Evolutionary conservation across 2,113 vertebrate species (phyloP).

Genomic region (Bujurquina vittata): DNA sequence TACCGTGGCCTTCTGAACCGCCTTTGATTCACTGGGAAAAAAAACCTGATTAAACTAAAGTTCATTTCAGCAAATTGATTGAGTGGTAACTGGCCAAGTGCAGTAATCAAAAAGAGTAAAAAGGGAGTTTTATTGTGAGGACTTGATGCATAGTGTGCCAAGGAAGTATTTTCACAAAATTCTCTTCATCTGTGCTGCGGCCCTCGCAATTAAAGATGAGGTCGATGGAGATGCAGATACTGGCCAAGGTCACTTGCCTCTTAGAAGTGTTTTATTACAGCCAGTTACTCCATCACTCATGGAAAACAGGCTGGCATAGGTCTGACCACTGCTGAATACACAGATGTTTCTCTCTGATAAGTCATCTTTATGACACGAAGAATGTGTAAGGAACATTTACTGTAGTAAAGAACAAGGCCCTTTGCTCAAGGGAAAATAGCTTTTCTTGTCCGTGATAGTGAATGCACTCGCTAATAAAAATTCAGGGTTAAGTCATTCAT

Average conservation of each 20-base stretch:
- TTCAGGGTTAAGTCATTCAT: conserved; percentile 31
- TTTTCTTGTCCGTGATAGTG: neutral
- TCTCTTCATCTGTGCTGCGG: conserved; percentile 38
- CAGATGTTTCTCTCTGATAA: conserved; percentile 37
- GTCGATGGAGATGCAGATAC: conserved; percentile 65
- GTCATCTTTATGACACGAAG: conserved; percentile 30
- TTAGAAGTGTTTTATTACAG: conserved; percentile 45
- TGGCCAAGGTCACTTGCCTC: conserved; percentile 54
- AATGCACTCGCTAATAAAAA: neutral
- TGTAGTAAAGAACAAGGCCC: neutral
- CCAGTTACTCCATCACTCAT: conserved; percentile 22
- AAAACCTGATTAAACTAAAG: conserved; percentile 67
- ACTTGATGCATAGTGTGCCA: conserved; percentile 44
- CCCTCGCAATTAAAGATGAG: conserved; percentile 47
- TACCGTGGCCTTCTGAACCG: conserved; percentile 41
- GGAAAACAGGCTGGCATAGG: conserved; percentile 45
- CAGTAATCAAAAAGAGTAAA: conserved; percentile 59
- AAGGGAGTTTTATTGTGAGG: conserved; percentile 32
- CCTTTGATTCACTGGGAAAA: conserved; percentile 54
- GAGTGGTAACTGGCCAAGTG: conserved; percentile 51
- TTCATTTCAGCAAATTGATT: conserved; percentile 63
- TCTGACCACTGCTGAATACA: conserved; percentile 39
- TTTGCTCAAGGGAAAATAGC: conserved; percentile 19
- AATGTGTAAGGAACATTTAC: conserved; percentile 11
- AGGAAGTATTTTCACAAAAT: conserved; percentile 38